A percentile compares a stretch with the other conserved stretches of the same genome.
phyloP scores from a whole-genome alignment of 2,113 vertebrate species.

The Phalacrocorax brasilianus region DNA sequence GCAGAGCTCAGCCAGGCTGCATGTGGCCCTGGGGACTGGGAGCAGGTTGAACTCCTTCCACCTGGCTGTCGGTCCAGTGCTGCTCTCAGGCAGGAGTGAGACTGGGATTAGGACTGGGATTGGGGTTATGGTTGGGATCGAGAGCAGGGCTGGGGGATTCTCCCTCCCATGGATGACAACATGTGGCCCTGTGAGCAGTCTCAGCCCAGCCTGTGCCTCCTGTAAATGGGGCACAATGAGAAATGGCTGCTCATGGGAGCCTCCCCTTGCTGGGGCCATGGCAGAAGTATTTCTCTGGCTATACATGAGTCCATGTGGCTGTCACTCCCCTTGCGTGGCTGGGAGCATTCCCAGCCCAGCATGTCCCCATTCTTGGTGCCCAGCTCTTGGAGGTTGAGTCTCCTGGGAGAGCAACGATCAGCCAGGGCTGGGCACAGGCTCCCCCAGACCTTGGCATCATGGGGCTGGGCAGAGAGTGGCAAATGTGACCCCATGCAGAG shows the following conservation, averaged over 20 bases:
- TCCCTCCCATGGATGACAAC: not conserved
- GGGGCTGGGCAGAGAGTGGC: not conserved
- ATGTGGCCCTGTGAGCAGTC: not conserved
- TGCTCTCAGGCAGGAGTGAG: not conserved
- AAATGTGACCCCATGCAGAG: not conserved
- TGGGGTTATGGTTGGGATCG: not conserved
- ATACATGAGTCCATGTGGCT: accelerated
- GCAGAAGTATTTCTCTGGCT: accelerated
- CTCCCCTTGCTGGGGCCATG: accelerated
- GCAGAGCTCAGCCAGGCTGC: accelerated
- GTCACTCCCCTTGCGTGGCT: not conserved
- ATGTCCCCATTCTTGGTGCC: not conserved
- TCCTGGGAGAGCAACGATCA: not conserved
- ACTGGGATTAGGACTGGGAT: not conserved
- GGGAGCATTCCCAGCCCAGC: not conserved
- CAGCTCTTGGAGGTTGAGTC: not conserved
- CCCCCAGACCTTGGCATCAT: not conserved
- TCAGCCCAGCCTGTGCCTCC: not conserved
- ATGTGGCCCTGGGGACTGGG: not conserved
- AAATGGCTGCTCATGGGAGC: not conserved
- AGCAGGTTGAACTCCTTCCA: not conserved
- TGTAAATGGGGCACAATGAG: not conserved
- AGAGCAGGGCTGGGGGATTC: not conserved
- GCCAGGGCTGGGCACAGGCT: not conserved
- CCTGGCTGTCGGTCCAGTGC: not conserved